Percentiles rank a stretch among this genome's conserved stretches.
These are phyloP conservation scores for Cossypha caffra DNA, from an alignment of 2,797 vertebrate species.

Conservation along the genomic window DNA sequence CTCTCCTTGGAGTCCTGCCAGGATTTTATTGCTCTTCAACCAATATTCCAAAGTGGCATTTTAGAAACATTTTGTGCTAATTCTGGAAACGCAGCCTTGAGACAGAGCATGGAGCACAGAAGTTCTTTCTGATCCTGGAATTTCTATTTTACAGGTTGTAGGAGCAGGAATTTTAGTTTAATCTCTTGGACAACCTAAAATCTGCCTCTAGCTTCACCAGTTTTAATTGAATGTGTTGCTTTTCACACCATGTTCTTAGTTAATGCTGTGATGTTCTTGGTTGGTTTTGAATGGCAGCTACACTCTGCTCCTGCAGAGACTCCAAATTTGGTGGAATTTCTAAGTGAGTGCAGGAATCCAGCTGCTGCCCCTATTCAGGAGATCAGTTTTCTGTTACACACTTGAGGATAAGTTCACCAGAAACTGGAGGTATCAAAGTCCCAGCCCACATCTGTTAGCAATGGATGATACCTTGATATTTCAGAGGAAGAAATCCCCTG, in stretches of 20 bases:
- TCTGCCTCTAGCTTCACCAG: not conserved
- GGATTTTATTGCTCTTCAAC: not conserved
- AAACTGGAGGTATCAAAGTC: not conserved
- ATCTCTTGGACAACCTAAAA: not conserved
- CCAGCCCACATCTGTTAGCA: not conserved
- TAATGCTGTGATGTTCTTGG: not conserved
- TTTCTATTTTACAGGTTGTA: not conserved
- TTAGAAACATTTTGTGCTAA: rapidly evolving
- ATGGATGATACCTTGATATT: not conserved
- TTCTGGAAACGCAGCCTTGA: not conserved
- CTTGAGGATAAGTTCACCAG: not conserved
- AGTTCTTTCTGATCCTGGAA: not conserved
- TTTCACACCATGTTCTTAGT: not conserved
- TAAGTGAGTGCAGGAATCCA: not conserved
- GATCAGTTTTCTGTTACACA: not conserved
- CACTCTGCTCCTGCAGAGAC: not conserved
- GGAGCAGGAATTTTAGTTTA: not conserved
- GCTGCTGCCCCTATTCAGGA: not conserved
- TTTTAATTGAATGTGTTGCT: not conserved
- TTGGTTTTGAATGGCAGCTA: not conserved
- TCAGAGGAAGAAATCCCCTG: not conserved
- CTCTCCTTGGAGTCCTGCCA: not conserved
- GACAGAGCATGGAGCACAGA: not conserved
- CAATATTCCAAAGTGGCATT: not conserved
- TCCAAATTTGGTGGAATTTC: not conserved